Conservation (phyloP, 2,888 invertebrate genomes). For the Trichacis sp. region DNA sequence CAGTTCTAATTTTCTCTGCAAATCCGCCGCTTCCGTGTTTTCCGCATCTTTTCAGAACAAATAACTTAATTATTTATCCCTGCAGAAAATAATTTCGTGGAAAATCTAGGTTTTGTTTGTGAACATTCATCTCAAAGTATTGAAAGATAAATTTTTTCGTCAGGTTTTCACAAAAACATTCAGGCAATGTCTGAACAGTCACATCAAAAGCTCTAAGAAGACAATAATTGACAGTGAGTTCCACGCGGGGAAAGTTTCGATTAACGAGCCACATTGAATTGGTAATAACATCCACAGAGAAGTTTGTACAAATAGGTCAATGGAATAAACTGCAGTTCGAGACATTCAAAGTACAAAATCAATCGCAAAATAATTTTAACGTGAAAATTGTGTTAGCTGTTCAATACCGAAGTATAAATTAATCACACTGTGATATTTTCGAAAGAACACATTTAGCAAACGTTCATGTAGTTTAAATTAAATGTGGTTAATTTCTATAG, state of each 20-base stretch:
- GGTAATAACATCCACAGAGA: neutral
- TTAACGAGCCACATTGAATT: constrained; percentile 9
- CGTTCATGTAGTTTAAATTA: too few relatives aligned
- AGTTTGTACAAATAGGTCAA: neutral
- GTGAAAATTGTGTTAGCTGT: too few relatives aligned
- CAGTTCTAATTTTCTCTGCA: constrained; percentile 90
- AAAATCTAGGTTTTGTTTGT: constrained; percentile 24
- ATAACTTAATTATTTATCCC: constrained; percentile 23
- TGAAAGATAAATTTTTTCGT: constrained; percentile 12
- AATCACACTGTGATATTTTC: too few relatives aligned
- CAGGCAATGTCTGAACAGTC: constrained; percentile 29
- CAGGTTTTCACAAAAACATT: constrained; percentile 22
- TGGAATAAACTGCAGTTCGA: neutral
- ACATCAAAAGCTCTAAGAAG: constrained; percentile 35
- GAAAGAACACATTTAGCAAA: too few relatives aligned
- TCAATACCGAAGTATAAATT: too few relatives aligned
- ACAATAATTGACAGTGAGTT: constrained; percentile 22
- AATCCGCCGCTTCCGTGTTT: constrained; percentile 86
- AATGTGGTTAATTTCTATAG: too few relatives aligned
- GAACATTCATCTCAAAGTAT: constrained; percentile 8
- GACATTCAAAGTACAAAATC: too few relatives aligned
- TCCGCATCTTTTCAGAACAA: constrained; percentile 80
- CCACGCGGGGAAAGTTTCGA: constrained; percentile 16
- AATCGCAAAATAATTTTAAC: too few relatives aligned
- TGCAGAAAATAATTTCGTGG: constrained; percentile 11